A percentile compares a stretch with the other conserved stretches of the same genome.
These are phyloP conservation scores for Channa striata DNA, from an alignment of 2,797 vertebrate genomes.

Conservation along the genomic window DNA sequence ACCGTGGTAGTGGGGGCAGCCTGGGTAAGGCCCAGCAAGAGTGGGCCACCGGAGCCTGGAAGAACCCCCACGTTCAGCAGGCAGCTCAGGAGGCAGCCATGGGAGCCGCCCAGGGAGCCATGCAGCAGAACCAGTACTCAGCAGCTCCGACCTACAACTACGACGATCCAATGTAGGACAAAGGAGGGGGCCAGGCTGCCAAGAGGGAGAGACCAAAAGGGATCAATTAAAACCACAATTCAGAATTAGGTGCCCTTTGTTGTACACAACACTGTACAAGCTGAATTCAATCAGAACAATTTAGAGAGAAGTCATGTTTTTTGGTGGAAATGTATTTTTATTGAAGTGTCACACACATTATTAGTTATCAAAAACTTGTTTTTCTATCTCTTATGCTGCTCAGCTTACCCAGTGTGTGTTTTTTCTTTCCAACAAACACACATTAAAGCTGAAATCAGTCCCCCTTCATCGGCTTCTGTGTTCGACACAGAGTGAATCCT, in stretches of 20 bases:
- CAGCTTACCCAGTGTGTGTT: slow-evolving; percentile 36
- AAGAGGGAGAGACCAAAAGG: slow-evolving; percentile 70
- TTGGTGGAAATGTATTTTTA: slow-evolving; percentile 42
- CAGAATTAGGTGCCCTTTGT: slow-evolving; percentile 77
- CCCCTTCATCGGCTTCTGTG: slow-evolving; percentile 44
- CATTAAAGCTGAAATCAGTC: slow-evolving; percentile 35
- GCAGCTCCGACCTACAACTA: slow-evolving; percentile 97
- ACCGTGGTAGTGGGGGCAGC: slow-evolving; percentile 96
- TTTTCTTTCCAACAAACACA: slow-evolving; percentile 48
- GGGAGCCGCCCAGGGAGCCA: slow-evolving; percentile 91
- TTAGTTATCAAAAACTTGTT: slow-evolving; percentile 33
- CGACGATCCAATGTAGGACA: slow-evolving; percentile 94
- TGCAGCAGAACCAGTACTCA: slow-evolving; percentile 92
- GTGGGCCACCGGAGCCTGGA: slow-evolving; percentile 97
- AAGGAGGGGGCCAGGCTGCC: slow-evolving; percentile 46
- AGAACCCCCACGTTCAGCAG: slow-evolving; percentile 96
- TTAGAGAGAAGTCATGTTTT: slow-evolving; percentile 44
- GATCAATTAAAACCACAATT: slow-evolving; percentile 79
- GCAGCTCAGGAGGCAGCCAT: slow-evolving; percentile 94
- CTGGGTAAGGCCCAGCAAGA: slow-evolving; percentile 98
- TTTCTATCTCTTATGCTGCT: slow-evolving; percentile 40
- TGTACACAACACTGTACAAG: slow-evolving; percentile 56
- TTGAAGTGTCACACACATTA: slow-evolving; percentile 36
- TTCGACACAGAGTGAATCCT: slow-evolving; percentile 31
- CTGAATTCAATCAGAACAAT: slow-evolving; percentile 59